Evolutionary conservation across 2,113 vertebrate species (phyloP), one percentile per base, ranked within the genome.

Genomic region (Burhinus oedicnemus): DNA sequence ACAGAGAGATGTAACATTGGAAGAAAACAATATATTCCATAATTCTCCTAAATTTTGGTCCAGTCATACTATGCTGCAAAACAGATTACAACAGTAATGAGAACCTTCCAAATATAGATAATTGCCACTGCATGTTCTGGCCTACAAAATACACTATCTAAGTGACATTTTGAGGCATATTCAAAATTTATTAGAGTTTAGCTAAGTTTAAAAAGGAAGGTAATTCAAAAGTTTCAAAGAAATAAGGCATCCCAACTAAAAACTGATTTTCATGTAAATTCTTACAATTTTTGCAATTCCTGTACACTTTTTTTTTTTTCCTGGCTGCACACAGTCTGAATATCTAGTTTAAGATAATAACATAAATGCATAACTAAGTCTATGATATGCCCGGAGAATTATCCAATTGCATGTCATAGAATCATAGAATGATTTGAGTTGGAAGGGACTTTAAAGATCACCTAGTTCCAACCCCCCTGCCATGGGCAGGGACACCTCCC

Each of bases 21-120:
- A 96, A 92, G 60, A 75, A 95, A 97, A 64, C 22, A 65, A 12
- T 60, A 88, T 95, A 92, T 95, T 94, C 38, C 29, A 13, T 91
- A 78, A 68, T 87, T 93, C 38, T 92, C 65, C 54, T 57, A 69
- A 36, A 91, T 87, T 93, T 95, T 91, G 51, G 70, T 96, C 62
- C 74, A 80, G 62, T 87, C 58, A 91, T 77, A 42, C 23, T 74
- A 14, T 74, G 26, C 84, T 96, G 74, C 16, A 81, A 88, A 92
- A 93, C 34, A 78, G 32, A 83, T 96, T 77, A 70, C 34, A 89
- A 40, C 21, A 62, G 22, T 22, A 60, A 49, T 36, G 5, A 71
- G 47, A 87, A 40, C 36, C 5, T 92, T 91, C 58, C 57, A 93
- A 58, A 76, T 61, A 71, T 7, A 87, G 29, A 20, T 51, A 85